These are phyloP conservation scores for Campoletis raptor DNA, from an alignment of 2,888 invertebrate species.

Conservation along the genomic window DNA sequence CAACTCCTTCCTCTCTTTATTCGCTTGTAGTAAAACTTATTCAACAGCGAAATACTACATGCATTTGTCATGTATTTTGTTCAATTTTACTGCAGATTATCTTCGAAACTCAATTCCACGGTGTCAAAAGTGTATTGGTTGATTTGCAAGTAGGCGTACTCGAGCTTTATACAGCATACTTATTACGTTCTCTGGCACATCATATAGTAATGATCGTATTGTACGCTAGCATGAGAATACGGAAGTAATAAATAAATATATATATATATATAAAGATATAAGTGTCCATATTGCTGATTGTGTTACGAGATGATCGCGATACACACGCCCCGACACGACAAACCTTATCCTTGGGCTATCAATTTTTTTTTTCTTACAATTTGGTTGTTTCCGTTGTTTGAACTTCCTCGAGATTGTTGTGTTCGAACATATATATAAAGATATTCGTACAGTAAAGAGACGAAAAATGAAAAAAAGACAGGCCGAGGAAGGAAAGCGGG, in stretches of 20 bases:
- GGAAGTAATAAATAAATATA: conserved; percentile 27
- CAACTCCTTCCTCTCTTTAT: background rate
- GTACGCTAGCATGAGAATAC: conserved; percentile 3
- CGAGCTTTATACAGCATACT: background rate
- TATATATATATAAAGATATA: background rate
- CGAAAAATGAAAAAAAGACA: background rate
- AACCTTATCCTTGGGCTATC: conserved; percentile 1
- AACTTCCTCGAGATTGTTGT: background rate
- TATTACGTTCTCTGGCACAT: background rate
- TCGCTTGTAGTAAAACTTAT: background rate
- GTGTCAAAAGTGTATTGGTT: conserved; percentile 44
- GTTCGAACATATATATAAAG: background rate
- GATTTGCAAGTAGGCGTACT: conserved; percentile 18
- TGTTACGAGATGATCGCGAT: conserved; percentile 36
- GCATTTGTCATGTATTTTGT: background rate
- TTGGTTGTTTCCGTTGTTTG: background rate
- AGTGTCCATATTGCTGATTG: background rate
- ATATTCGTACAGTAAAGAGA: background rate
- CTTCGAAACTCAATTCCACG: conserved; percentile 26
- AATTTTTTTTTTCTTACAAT: conserved; percentile 1
- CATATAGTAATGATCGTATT: conserved; percentile 11
- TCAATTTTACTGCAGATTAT: conserved; percentile 1
- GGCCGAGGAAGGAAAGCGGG: background rate
- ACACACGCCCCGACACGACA: conserved; percentile 22
- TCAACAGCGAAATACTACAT: background rate